Evolutionary conservation across 92 coral and sea anemone genomes (phyloP), one percentile per base, ranked within the genome.

Genomic region (Porites evermanni): DNA sequence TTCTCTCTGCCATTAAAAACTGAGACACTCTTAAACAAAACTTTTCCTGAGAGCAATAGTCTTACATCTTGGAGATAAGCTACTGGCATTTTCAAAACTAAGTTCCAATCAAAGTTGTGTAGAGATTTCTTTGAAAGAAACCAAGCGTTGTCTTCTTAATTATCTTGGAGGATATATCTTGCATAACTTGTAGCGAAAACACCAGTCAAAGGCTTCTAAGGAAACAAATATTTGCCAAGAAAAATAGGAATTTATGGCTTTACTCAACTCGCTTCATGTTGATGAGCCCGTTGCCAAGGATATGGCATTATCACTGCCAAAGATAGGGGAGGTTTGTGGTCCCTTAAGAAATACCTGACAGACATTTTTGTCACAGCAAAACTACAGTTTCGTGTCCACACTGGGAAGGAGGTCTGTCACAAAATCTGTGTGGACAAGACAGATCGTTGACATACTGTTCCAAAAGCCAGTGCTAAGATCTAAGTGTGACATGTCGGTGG

Each of bases 331-430:
- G 81, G 81, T 60, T 77, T 77, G 70, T 77, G 81, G 53, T 77
- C 24, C 24, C 24, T 23, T 23, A 23, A 78, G 17, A 69, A 77
- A 77, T 77, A 77, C 81, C 17, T 61, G 73, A 29, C 69, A 56
- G 81, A 77, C 81, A 77, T 77, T 77, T 18, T 77, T 59, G 81
- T 60, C 8, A 26, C 54, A 59, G 81, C 81, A 77, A 70, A 77
- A 77, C 70, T 60, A 77, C 81, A 77, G 13, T 77, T 77, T 59
- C 81, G 81, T 38, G 70, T 77, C 81, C 70, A 59, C 12, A 60
- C 81, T 77, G 81, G 81, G 53, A 77, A 77, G 70, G 81, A 77
- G 69, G 81, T 77, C 81, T 59, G 81, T 59, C 81, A 77, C 81
- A 77, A 63, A 73, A 77, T 77, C 53, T 77, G 81, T 18, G 70